Conservation (phyloP, 2,888 invertebrate genomes). For the Zaprionus bogoriensis region DNA sequence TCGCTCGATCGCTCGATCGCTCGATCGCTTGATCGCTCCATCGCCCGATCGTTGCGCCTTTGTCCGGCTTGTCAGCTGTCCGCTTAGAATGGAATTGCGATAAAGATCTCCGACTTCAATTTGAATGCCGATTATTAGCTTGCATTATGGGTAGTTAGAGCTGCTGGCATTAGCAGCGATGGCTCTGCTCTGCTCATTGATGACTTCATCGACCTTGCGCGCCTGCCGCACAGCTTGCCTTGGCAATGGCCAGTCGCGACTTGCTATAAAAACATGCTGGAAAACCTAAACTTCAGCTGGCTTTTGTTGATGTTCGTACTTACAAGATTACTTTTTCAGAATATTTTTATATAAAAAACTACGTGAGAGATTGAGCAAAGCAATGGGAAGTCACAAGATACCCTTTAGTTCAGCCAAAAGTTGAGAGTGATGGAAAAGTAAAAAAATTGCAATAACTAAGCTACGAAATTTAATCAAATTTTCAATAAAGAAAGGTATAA, state of each 20-base stretch:
- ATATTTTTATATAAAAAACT: slow-evolving; percentile 9
- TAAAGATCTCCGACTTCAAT: slow-evolving; percentile 45
- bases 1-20: too few relatives aligned
- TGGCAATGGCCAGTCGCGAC: slow-evolving; percentile 39
- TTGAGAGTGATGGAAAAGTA: background rate
- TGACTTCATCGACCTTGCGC: slow-evolving; percentile 50
- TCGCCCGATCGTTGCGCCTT: slow-evolving; percentile 12
- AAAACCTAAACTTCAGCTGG: slow-evolving; percentile 17
- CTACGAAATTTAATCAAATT: too few relatives aligned
- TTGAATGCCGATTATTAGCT: slow-evolving; percentile 47
- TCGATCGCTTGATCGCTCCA: too few relatives aligned
- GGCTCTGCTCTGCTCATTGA: slow-evolving; percentile 26
- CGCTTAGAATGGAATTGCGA: slow-evolving; percentile 47
- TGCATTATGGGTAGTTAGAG: slow-evolving; percentile 43
- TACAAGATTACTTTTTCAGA: slow-evolving; percentile 34
- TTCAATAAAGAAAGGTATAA: too few relatives aligned
- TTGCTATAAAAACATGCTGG: background rate
- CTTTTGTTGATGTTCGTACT: slow-evolving; percentile 36
- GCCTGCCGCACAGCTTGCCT: slow-evolving; percentile 19
- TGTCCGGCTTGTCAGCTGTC: slow-evolving; percentile 48
- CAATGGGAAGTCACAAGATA: background rate
- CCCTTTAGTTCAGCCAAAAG: background rate
- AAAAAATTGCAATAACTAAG: too few relatives aligned
- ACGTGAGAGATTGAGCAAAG: background rate
- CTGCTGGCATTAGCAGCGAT: slow-evolving; percentile 32